phyloP scores from a whole-genome alignment of 2,797 vertebrate genomes.

The Tadarida brasiliensis region DNA sequence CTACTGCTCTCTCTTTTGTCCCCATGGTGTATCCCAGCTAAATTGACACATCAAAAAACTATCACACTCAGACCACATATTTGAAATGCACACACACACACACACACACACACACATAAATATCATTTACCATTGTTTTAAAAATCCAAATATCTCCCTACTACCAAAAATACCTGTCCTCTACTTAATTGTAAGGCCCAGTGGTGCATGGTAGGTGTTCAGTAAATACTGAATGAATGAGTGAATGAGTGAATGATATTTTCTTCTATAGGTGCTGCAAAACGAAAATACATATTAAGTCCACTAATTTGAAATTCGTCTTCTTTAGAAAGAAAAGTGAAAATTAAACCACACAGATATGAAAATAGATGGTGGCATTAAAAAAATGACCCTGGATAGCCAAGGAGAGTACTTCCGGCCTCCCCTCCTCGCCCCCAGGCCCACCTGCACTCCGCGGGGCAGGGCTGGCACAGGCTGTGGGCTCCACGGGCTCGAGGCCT shows the following conservation, averaged over 20 bases:
- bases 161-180: not conserved
- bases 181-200: not conserved
- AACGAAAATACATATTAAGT: not conserved
- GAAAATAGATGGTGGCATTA: not conserved
- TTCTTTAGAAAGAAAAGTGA: slow-evolving; percentile 20
- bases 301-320: not conserved
- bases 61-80: not conserved
- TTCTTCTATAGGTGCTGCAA: not conserved
- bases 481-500: not conserved
- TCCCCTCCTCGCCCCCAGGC: not conserved
- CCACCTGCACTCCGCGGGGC: accelerated
- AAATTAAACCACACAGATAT: not conserved
- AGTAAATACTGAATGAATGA: not conserved
- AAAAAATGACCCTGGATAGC: not conserved
- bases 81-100: not conserved
- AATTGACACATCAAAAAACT: not conserved
- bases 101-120: no score
- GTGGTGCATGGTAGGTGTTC: not conserved
- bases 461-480: accelerated
- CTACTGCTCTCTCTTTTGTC: no score
- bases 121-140: not conserved
- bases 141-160: not conserved
- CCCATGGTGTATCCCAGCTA: not conserved
- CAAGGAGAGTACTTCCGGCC: not conserved
- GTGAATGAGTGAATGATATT: not conserved